Evolutionary conservation across 2,113 vertebrate genomes (phyloP).

Genomic region (Phaetusa simplex): DNA sequence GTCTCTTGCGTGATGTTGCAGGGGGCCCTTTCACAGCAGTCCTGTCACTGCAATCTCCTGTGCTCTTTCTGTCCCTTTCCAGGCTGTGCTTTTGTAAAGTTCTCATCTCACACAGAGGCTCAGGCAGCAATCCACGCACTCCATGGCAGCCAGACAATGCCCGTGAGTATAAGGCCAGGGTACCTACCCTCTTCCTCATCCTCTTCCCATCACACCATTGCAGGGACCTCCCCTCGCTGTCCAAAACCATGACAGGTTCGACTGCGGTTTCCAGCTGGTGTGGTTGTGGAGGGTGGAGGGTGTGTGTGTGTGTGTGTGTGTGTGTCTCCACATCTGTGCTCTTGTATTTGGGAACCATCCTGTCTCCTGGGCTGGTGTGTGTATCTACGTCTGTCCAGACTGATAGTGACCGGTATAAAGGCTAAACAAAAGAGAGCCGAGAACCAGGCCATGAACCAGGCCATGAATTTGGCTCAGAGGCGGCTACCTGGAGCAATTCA

Average conservation of each 20-base stretch:
- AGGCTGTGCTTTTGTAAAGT: conserved; percentile 99
- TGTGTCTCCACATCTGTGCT: background rate
- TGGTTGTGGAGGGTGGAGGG: background rate
- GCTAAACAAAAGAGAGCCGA: background rate
- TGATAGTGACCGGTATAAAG: background rate
- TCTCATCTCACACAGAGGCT: conserved; percentile 96
- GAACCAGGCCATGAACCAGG: background rate
- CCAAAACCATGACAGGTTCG: background rate
- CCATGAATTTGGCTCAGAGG: background rate
- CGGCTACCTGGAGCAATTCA: background rate
- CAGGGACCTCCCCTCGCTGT: background rate
- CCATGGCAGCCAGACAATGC: conserved; percentile 99
- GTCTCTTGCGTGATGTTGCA: background rate
- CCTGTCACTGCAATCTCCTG: conserved; percentile 23
- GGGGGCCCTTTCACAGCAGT: background rate
- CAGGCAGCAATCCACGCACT: conserved; percentile 97
- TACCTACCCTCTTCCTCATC: background rate
- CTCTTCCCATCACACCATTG: background rate
- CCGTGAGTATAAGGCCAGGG: conserved; percentile 83
- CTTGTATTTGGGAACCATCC: background rate
- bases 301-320: too few species aligned
- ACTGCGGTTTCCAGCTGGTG: background rate
- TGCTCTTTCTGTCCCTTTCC: conserved; percentile 60
- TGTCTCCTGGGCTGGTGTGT: background rate
- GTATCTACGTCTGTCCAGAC: background rate